Evolutionary conservation across 2,113 vertebrate species (phyloP), one percentile per base, ranked within the genome.

Genomic region (Circaetus gallicus): DNA sequence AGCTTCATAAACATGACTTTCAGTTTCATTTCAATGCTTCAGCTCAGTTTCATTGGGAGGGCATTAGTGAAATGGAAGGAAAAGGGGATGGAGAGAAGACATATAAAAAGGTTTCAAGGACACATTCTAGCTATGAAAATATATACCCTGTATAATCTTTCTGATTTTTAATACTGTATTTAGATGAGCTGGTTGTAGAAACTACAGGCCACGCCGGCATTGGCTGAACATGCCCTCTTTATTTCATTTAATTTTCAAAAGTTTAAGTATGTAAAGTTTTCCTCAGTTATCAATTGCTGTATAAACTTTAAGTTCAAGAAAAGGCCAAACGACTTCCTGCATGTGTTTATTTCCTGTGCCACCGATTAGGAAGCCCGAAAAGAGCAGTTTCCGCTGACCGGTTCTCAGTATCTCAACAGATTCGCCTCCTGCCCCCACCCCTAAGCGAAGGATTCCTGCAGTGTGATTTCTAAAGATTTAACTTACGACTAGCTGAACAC

Each of bases 391-490:
- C 97, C 95, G 70, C 90, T 95, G 95, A 49, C 72, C 65, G 88
- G 87, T 92, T 95, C 95, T 97, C 82, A 80, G 31, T 62, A 79
- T 96, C 94, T 96, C 92, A 63, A 95, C 96, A 93, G 95, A 88
- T 89, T 97, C 47, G 50, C 89, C 82, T 91, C 86, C 97, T 59
- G 50, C 96, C 93, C 96, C 58, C 55, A 87, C 92, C 96, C 95
- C 96, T 93, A 82, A 92, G 97, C 42, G 28, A 96, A 96, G 90
- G 92, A 78, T 91, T 97, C 97, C 96, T 47, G 93, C 19, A 10
- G 97, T 67, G 97, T 74, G 53, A 82, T 96, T 98, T 98, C 97
- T 98, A 96, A 97, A 97, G 98, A 95, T 97, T 97, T 95, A 97
- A 95, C 97, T 98, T 95, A 95, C 32, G 45, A 91, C 86, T 73